Conservation (phyloP, 2,113 vertebrate species). For the pig (Sus scrofa) region T2T-Sscrofa CM000823.6:11769001-11769500, state of each 20-base stretch:
- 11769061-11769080: background rate
- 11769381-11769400: background rate
- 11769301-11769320: background rate
- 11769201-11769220: background rate
- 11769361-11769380: background rate
- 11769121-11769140: background rate
- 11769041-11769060: too few species aligned
- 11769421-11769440: background rate
- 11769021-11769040: too few species aligned
- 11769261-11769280: background rate
- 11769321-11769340: background rate
- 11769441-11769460: too few species aligned
- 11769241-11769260: background rate
- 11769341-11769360: slow-evolving; percentile 4
- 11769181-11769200: background rate
- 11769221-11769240: background rate
- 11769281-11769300: background rate
- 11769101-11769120: background rate
- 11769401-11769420: background rate
- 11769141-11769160: background rate
- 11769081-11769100: background rate
- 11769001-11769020: too few species aligned
- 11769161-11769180: background rate
- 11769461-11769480: too few species aligned
- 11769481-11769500: too few species aligned